Conservation (phyloP, 2,888 invertebrate species). For the Cephus spinipes region DNA sequence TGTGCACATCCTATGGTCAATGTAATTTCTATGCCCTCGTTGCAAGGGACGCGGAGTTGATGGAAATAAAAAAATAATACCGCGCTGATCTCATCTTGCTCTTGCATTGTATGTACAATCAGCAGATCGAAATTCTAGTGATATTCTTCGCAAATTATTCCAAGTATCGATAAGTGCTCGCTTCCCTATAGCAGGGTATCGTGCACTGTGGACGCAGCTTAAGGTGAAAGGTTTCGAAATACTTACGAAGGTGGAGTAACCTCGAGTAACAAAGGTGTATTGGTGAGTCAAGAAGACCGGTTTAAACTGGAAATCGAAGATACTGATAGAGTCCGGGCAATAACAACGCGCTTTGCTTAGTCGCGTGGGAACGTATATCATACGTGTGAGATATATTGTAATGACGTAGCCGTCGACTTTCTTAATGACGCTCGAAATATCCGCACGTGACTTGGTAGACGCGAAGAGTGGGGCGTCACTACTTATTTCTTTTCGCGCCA, state of each 20-base stretch:
- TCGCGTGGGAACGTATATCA: background rate
- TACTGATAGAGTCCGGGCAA: background rate
- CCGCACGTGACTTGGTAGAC: background rate
- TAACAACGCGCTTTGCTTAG: background rate
- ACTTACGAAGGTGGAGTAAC: slow-evolving; percentile 27
- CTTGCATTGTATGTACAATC: background rate
- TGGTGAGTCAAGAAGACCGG: background rate
- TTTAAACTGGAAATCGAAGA: background rate
- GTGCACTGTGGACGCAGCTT: slow-evolving; percentile 2
- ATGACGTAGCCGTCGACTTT: too few species aligned
- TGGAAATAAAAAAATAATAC: background rate
- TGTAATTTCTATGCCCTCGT: background rate
- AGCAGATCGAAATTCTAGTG: background rate
- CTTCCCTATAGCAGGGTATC: background rate
- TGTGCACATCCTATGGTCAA: slow-evolving; percentile 11
- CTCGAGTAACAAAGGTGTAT: slow-evolving; percentile 16
- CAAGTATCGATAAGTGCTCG: background rate
- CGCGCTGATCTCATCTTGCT: background rate
- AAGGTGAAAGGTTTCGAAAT: slow-evolving; percentile 32
- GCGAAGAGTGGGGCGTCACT: background rate
- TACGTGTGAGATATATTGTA: background rate
- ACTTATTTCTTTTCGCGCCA: background rate
- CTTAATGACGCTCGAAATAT: background rate
- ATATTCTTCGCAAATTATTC: background rate
- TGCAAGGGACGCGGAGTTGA: background rate